A percentile compares a stretch with the other conserved stretches of the same genome.
Conservation (phyloP, 2,888 invertebrate species). For the Boloria selene region DNA sequence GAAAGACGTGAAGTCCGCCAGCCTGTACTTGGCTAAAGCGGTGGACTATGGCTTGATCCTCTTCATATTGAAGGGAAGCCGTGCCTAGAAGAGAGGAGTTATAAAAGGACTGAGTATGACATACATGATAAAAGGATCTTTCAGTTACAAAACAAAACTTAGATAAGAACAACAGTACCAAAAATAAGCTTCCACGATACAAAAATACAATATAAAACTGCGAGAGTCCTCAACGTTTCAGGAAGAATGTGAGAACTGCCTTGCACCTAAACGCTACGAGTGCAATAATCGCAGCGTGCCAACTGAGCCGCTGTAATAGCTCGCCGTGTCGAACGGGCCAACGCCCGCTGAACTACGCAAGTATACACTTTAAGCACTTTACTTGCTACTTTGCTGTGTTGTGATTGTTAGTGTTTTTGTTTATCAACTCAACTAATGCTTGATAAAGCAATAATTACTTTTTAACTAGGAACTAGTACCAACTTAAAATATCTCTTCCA, state of each 20-base stretch:
- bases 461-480: no score
- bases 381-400: constrained; percentile 11
- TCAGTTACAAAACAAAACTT: no score
- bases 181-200: neutral
- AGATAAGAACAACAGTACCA: neutral
- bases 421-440: neutral
- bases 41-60: no score
- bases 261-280: constrained; percentile 8
- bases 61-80: no score
- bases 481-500: no score
- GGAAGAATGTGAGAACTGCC: constrained; percentile 11
- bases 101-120: no score
- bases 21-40: no score
- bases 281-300: constrained; percentile 12
- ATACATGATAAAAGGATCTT: no score
- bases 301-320: constrained; percentile 12
- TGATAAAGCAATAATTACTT: no score
- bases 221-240: constrained; percentile 4
- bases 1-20: no score
- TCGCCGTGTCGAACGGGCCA: constrained; percentile 21
- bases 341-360: constrained; percentile 26
- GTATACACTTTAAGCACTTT: constrained; percentile 22
- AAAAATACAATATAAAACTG: neutral
- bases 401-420: constrained; percentile 10
- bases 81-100: no score